Evolutionary conservation across 1,140 invertebrate species (phyloP).

Genomic region (Drosophila suzukii): DNA sequence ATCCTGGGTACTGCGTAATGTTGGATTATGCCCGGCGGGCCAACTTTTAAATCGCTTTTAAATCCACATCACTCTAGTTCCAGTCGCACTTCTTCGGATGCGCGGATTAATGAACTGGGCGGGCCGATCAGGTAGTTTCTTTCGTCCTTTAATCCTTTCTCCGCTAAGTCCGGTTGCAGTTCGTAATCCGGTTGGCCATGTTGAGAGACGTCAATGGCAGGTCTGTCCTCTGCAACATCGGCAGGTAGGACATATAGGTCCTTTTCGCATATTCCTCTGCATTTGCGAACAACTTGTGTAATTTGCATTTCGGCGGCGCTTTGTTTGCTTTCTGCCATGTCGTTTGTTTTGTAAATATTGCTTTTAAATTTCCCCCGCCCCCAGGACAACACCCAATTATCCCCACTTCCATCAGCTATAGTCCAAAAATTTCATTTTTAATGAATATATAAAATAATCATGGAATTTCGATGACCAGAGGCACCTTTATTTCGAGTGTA

Average conservation of each 20-base stretch:
- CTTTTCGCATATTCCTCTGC: slow-evolving; percentile 7
- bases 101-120: slow-evolving; percentile 71
- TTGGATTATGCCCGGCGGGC: slow-evolving; percentile 62
- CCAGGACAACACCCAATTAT: slow-evolving; percentile 1
- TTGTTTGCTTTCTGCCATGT: slow-evolving; percentile 60
- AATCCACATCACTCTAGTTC: slow-evolving; percentile 64
- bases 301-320: slow-evolving; percentile 61
- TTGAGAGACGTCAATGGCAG: slow-evolving; percentile 61
- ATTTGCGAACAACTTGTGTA: slow-evolving; percentile 34
- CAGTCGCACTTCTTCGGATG: slow-evolving; percentile 40
- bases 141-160: slow-evolving; percentile 70
- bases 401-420: background rate
- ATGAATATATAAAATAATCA: slow-evolving; percentile 20
- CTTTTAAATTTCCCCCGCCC: slow-evolving; percentile 31
- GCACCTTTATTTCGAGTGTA: background rate
- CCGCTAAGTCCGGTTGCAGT: slow-evolving; percentile 68
- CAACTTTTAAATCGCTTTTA: slow-evolving; percentile 73
- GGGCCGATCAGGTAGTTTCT: slow-evolving; percentile 54
- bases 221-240: slow-evolving; percentile 20
- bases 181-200: slow-evolving; percentile 71
- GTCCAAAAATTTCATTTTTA: slow-evolving; percentile 10
- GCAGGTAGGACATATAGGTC: slow-evolving; percentile 19
- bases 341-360: slow-evolving; percentile 75
- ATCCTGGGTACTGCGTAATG: slow-evolving; percentile 64
- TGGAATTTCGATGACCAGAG: background rate